These are phyloP conservation scores for Etheostoma cragini DNA, from an alignment of 2,113 vertebrate species.

Conservation along the genomic window DNA sequence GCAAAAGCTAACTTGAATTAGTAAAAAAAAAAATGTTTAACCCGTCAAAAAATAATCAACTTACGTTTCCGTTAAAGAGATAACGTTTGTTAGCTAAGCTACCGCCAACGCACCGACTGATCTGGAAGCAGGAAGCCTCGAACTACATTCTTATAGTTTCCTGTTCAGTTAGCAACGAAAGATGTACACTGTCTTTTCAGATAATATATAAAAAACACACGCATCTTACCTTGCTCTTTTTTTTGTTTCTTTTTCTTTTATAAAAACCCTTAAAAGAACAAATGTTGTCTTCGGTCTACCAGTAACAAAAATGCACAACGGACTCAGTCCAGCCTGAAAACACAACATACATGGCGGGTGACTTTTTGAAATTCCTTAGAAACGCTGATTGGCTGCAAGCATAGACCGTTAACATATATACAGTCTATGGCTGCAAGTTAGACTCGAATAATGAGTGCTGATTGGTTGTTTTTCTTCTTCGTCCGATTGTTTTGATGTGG, in stretches of 20 bases:
- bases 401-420: no score
- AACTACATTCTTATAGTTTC: background rate
- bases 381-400: conserved; percentile 64
- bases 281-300: background rate
- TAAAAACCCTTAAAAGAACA: background rate
- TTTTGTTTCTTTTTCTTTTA: background rate
- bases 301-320: background rate
- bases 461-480: conserved; percentile 64
- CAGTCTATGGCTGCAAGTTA: conserved; percentile 43
- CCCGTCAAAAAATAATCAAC: no score
- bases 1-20: no score
- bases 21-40: no score
- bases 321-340: background rate
- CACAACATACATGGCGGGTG: conserved; percentile 67
- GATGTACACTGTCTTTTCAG: rapidly evolving
- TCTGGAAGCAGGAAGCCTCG: background rate
- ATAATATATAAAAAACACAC: background rate
- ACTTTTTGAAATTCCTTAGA: conserved; percentile 67
- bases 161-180: background rate
- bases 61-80: no score
- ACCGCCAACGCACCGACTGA: no score
- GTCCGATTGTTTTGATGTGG: no score
- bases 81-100: background rate
- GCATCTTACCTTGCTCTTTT: background rate
- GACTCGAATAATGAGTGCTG: background rate